A percentile compares a stretch with the other conserved stretches of the same genome.
phyloP scores from a whole-genome alignment of 2,113 vertebrate species.

The Trogon melanurus region DNA sequence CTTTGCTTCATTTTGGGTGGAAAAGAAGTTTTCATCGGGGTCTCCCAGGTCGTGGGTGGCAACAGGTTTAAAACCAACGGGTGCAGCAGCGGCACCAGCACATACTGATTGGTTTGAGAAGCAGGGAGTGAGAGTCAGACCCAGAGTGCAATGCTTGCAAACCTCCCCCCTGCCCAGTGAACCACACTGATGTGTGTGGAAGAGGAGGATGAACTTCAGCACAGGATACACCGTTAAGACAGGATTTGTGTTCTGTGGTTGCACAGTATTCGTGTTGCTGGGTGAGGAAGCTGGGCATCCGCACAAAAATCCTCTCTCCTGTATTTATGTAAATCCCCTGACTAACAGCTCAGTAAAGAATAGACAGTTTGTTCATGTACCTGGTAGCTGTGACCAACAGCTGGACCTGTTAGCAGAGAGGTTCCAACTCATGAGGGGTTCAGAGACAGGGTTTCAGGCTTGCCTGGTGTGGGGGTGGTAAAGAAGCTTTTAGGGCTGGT shows the following conservation, averaged over 20 bases:
- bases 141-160: not conserved
- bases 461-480: no score
- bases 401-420: not conserved
- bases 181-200: fast-evolving
- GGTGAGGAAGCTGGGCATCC: not conserved
- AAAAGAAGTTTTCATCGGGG: not conserved
- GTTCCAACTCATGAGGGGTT: not conserved
- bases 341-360: not conserved
- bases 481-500: not conserved
- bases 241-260: not conserved
- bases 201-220: not conserved
- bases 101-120: not conserved
- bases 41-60: not conserved
- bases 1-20: not conserved
- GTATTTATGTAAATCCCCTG: not conserved
- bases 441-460: not conserved
- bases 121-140: not conserved
- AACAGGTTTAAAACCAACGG: not conserved
- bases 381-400: not conserved
- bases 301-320: not conserved
- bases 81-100: not conserved
- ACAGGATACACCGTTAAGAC: not conserved
- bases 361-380: not conserved
- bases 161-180: no score
- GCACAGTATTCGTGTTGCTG: not conserved